phyloP scores from a whole-genome alignment of 2,888 invertebrate species.

The Eupeodes latifasciatus region DNA sequence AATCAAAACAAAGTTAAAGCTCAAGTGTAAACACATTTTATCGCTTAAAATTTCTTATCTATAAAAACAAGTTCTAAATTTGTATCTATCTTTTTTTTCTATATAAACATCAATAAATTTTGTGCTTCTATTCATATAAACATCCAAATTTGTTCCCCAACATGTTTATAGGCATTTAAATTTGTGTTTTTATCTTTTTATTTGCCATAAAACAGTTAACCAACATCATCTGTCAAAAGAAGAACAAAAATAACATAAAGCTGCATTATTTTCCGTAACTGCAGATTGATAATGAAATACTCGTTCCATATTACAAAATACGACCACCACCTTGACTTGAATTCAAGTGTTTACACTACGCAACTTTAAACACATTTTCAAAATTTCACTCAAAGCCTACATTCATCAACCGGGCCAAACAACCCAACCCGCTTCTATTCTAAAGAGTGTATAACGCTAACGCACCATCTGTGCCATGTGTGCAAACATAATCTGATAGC shows the following conservation, averaged over 20 bases:
- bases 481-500: slow-evolving; percentile 55
- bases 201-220: background rate
- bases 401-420: background rate
- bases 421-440: background rate
- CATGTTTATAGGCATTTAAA: too few species aligned
- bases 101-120: too few species aligned
- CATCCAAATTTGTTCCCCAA: too few species aligned
- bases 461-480: slow-evolving; percentile 64
- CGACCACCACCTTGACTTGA: slow-evolving; percentile 52
- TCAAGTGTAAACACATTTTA: too few species aligned
- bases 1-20: too few species aligned
- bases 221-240: background rate
- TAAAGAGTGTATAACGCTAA: background rate
- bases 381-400: background rate
- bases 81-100: too few species aligned
- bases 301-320: slow-evolving; percentile 18
- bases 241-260: background rate
- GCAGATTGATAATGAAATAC: slow-evolving; percentile 44
- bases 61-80: too few species aligned
- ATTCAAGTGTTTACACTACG: slow-evolving; percentile 51
- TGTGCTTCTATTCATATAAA: too few species aligned
- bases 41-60: too few species aligned
- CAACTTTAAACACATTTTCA: slow-evolving; percentile 4
- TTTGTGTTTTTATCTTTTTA: too few species aligned
- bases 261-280: background rate